phyloP scores from a whole-genome alignment of 2,888 invertebrate species.

The Atethmia centrago region DNA sequence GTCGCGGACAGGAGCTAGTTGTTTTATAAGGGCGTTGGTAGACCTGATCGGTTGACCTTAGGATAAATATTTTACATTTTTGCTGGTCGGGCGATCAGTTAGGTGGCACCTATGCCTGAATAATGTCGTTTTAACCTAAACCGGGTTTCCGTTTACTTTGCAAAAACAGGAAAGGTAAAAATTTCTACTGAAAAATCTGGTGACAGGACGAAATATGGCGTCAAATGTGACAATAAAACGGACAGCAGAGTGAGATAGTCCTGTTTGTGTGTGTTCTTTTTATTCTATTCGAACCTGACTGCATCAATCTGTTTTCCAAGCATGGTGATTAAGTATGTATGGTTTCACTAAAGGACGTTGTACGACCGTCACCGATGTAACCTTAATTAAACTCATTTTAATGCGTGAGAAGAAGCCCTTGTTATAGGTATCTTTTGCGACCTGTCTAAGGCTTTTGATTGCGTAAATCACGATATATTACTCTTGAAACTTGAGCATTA shows the following conservation, averaged over 20 bases:
- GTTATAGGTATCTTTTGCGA: too few relatives aligned
- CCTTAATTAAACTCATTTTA: too few relatives aligned
- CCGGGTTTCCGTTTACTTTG: neutral
- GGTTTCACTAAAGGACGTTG: too few relatives aligned
- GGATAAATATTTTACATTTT: constrained; percentile 27
- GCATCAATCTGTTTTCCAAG: neutral
- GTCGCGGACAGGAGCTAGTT: neutral
- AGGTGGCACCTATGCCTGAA: neutral
- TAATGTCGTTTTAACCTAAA: constrained; percentile 21
- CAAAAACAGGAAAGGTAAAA: neutral
- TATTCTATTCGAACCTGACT: too few relatives aligned
- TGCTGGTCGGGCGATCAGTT: neutral
- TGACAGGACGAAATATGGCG: neutral
- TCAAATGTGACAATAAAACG: neutral
- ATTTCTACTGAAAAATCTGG: neutral
- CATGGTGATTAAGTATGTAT: neutral
- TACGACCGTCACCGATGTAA: too few relatives aligned
- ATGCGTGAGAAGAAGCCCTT: too few relatives aligned
- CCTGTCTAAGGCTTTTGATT: too few relatives aligned
- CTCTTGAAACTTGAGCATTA: too few relatives aligned
- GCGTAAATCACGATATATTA: too few relatives aligned
- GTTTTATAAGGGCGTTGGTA: constrained; percentile 9
- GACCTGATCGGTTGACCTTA: constrained; percentile 1
- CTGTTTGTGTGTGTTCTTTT: too few relatives aligned
- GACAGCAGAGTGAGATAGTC: neutral